Base-by-base conservation (phyloP, 2,113 vertebrate species). In the Eleginops maclovinus region DNA sequence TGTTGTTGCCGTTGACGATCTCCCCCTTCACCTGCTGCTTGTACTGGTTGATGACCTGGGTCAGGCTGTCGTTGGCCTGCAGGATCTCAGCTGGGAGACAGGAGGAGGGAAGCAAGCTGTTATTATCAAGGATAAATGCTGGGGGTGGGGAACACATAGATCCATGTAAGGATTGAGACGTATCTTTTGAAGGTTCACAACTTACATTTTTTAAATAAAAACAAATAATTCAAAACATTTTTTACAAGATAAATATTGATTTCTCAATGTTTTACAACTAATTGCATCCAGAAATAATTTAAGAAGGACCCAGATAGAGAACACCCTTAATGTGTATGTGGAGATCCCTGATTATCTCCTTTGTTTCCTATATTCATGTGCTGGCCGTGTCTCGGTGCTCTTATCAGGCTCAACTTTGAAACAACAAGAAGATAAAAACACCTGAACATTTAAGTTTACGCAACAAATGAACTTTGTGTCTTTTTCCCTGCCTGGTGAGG, bases 31-130 rank as follows among this genome's bases (percentile, higher is more conserved):
- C 98, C 89, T 96, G 93, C 94, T 98, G 97, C 82, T 96, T 97
- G 87, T 99, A 99, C 68, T 96, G 94, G 92, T 98, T 99, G 92
- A 99, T 99, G 90, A 99, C 97, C 59, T 97, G 97, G 3, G 98
- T 99, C 89, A 99, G 95, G 92, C 94, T 99, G 95, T 99, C 98
- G 10, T 99, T 99, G 81, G 97, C 98, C 93, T 99, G 98, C 84
- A 99, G 94, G 91, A 99, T 99, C 93, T 99, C 97, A 7, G 97
- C 98, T 99, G 86, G 7, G 55, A 63, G n/a, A 87, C 11, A 14
- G 4, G 6, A 59, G 3, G 64, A 80, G 31, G 31, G 70, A 59
- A 1, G 3, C 8, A 40, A 1, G 2, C 31, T 46, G 11, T 41
- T 11, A 14, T 51, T 49, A 28, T 28, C 28, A 61, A 36, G 31